phyloP scores from a whole-genome alignment of 2,113 vertebrate genomes.

The Polypterus senegalus region DNA sequence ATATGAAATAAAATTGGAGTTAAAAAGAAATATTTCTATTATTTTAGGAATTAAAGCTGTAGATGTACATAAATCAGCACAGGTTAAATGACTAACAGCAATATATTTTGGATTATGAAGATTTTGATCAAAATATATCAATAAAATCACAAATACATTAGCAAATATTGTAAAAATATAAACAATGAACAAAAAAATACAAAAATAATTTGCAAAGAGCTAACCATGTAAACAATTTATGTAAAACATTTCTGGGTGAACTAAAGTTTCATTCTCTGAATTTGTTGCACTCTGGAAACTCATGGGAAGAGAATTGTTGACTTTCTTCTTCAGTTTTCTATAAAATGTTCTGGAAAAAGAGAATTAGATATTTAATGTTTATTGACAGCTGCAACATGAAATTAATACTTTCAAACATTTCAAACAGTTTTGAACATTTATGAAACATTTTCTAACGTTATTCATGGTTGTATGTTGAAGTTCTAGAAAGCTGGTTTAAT shows the following conservation, averaged over 20 bases:
- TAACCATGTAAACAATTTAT: conserved; percentile 22
- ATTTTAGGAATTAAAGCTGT: conserved; percentile 35
- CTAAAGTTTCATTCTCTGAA: conserved; percentile 13
- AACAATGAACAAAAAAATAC: conserved; percentile 28
- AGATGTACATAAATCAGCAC: conserved; percentile 36
- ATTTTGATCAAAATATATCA: conserved; percentile 23
- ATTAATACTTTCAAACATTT: no score
- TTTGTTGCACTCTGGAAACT: neutral
- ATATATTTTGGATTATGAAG: conserved; percentile 40
- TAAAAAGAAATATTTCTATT: conserved; percentile 33
- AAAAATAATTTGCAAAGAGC: conserved; percentile 28
- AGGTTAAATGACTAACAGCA: conserved; percentile 33
- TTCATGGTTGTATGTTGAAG: no score
- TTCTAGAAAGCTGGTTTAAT: no score
- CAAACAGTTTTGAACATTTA: no score
- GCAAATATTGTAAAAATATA: conserved; percentile 28
- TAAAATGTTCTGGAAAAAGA: no score
- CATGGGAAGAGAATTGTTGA: no score
- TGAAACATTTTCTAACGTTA: no score
- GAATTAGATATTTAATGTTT: no score
- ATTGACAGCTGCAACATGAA: neutral
- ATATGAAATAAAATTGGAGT: conserved; percentile 25
- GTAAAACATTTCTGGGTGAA: conserved; percentile 20
- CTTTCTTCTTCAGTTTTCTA: no score
- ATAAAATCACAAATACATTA: conserved; percentile 25